These are phyloP conservation scores for Esperia sulphurella DNA, from an alignment of 2,888 invertebrate species.

Conservation along the genomic window DNA sequence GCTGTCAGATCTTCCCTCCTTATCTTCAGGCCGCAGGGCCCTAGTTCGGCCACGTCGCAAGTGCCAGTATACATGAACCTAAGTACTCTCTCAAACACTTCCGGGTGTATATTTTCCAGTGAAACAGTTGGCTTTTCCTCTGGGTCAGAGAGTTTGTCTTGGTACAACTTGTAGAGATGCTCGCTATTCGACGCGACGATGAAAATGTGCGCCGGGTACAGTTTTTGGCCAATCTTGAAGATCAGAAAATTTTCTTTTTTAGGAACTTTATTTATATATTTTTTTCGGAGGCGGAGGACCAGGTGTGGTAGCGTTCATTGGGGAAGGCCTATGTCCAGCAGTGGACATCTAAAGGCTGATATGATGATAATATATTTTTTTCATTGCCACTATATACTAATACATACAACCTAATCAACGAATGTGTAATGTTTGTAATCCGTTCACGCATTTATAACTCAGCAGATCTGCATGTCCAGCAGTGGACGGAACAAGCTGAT, in stretches of 20 bases:
- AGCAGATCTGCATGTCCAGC: too few relatives aligned
- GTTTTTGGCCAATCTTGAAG: constrained; percentile 76
- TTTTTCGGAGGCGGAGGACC: too few relatives aligned
- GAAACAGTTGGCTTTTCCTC: constrained; percentile 58
- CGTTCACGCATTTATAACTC: too few relatives aligned
- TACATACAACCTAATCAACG: too few relatives aligned
- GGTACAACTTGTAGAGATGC: constrained; percentile 79
- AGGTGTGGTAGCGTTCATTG: too few relatives aligned
- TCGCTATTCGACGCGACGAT: constrained; percentile 83
- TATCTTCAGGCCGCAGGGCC: constrained; percentile 67
- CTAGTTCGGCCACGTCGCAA: constrained; percentile 80
- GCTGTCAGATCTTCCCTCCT: constrained; percentile 56
- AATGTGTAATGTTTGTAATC: too few relatives aligned
- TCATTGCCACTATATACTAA: too few relatives aligned
- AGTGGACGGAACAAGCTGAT: too few relatives aligned
- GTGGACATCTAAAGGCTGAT: too few relatives aligned
- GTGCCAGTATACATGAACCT: constrained; percentile 82
- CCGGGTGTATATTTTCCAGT: constrained; percentile 77
- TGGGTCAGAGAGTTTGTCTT: constrained; percentile 36
- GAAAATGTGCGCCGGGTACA: constrained; percentile 86
- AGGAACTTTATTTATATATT: too few relatives aligned
- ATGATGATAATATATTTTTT: too few relatives aligned
- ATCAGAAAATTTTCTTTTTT: neutral
- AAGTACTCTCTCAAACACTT: constrained; percentile 86
- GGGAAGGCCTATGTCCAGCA: too few relatives aligned